Evolutionary conservation across 2,888 invertebrate species (phyloP), one percentile per base, ranked within the genome.

Genomic region (Mesoligia furuncula): DNA sequence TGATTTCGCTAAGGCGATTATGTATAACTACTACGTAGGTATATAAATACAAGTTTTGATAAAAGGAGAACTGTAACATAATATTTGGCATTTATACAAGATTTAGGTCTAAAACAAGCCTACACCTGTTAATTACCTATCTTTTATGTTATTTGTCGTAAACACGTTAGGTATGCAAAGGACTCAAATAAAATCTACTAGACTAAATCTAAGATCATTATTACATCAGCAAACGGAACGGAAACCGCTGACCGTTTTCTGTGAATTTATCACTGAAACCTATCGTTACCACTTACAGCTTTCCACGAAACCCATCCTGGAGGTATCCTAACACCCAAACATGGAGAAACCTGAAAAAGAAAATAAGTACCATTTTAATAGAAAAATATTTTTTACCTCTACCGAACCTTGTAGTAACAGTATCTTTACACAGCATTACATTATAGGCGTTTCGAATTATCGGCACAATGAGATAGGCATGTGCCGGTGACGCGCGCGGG

Each of bases 401-500:
- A 73, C 74, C 27, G 78, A 84, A 76, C 69, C 75, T 66, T 71
- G 67, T 48, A 62, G 24, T 42, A 67, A 64, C 62, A 54, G 75
- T 75, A 72, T 84, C 68, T 76, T 71, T 72, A 80, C 75, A 79
- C 81, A 79, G 70, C 74, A 79, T 86, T 81, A 81, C 84, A 83
- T 87, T 90, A 91, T 87, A 92, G 90, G 90, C 90, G 90, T 92
- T 90, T 85, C 88, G 81, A 90, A 89, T 91, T 89, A 90, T 91
- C 90, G 87, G 88, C 85, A 93, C 93, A 94, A 93, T 92, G 91
- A 93, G 92, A 91, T 93, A 93, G 93, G 92, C 93, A 90, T 89
- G 89, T 80, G 81, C 77, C 90, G 89, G 88, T 88, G 91, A 90
- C 91, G 91, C 84, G 90, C 87, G 91, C 92, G 90, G 95, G 94